Evolutionary conservation across 2,888 invertebrate genomes (phyloP).

Genomic region (Cerastoderma edule): DNA sequence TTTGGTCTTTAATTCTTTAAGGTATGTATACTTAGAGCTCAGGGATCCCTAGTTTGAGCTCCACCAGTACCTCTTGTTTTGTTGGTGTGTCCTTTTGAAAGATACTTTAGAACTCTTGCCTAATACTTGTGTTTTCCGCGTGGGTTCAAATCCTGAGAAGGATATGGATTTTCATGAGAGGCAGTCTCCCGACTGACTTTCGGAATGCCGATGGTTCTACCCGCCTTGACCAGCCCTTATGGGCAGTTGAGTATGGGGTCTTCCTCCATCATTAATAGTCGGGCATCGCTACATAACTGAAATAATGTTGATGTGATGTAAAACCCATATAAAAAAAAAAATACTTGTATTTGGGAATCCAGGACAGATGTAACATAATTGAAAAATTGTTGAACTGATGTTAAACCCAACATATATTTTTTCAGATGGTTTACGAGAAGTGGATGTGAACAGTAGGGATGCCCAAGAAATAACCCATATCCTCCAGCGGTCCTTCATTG

Average conservation of each 20-base stretch:
- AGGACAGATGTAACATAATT: neutral
- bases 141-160: no score
- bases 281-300: neutral
- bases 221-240: no score
- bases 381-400: neutral
- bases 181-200: no score
- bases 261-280: neutral
- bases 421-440: constrained; percentile 68
- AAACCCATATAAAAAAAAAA: neutral
- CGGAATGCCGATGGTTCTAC: no score
- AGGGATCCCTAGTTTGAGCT: no score
- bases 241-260: neutral
- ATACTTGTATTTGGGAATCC: neutral
- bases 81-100: no score
- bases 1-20: no score
- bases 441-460: constrained; percentile 71
- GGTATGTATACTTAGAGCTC: no score
- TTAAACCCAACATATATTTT: constrained; percentile 10
- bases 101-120: no score
- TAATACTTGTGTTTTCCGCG: no score
- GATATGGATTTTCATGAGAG: no score
- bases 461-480: constrained; percentile 65
- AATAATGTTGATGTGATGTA: neutral
- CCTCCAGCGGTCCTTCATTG: constrained; percentile 67
- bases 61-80: no score